Evolutionary conservation across 2,113 vertebrate genomes (phyloP), one percentile per base, ranked within the genome.

Genomic region (Abramis brama): DNA sequence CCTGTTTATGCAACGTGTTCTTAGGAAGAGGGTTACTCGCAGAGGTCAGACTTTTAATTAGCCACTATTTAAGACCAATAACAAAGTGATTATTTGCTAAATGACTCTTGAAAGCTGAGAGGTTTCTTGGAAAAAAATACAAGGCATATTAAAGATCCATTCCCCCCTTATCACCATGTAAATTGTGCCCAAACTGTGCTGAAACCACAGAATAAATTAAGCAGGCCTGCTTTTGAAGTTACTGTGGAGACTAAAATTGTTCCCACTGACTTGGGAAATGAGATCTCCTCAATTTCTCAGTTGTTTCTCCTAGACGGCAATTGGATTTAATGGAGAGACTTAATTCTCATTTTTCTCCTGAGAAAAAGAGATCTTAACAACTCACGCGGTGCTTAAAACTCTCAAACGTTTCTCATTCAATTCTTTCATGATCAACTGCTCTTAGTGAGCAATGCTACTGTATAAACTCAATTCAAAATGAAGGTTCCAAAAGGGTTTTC

Each of bases 1-100:
- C 96, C 96, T 98, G 96, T 98, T 99, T 99, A 97, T 95, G 94
- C 96, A 97, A 95, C 95, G 93, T 96, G 94, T 97, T 94, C 95
- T 96, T 95, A 96, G 95, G 94, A 97, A 95, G 94, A 95, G 92
- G 93, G 95, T 96, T 95, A 94, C 92, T 94, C 90, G 90, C 90
- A 88, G 95, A 95, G 96, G 96, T 97, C 96, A 97, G 91, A 91
- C 91, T 96, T 97, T 97, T 97, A 97, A 98, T 97, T 97, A 97
- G 96, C 92, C 86, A 87, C 95, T 91, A 96, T 97, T 98, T 97
- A 97, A 92, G 96, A 95, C 95, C 95, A 95, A 96, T 96, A 97
- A 96, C 95, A 97, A 96, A 95, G 95, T 94, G 95, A 96, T 97
- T 94, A 96, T 97, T 96, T 93, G 95, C 95, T 95, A 95, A 97